These are phyloP conservation scores for Drosophila persimilis DNA, from an alignment of 1,140 invertebrate species.

Conservation along the genomic window DNA sequence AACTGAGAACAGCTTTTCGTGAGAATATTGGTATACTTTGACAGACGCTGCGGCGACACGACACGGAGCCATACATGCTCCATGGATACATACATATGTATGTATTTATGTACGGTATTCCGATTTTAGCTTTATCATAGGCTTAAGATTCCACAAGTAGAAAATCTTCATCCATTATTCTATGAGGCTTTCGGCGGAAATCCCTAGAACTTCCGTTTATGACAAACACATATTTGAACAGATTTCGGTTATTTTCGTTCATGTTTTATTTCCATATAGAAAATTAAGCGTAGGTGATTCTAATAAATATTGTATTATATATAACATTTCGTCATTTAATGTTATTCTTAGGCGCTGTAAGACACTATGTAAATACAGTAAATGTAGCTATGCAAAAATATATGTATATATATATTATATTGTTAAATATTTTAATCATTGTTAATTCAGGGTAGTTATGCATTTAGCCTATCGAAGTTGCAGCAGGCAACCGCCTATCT, in stretches of 20 bases:
- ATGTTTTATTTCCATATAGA: constrained; percentile 66
- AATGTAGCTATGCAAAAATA: constrained; percentile 52
- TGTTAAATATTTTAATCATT: constrained; percentile 29
- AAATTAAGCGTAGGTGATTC: constrained; percentile 72
- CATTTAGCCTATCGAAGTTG: constrained; percentile 10
- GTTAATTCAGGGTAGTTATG: constrained; percentile 29
- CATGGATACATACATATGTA: too few relatives aligned
- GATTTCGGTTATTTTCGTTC: constrained; percentile 24
- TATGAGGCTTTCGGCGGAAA: too few relatives aligned
- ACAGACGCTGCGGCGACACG: too few relatives aligned
- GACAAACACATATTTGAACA: constrained; percentile 1
- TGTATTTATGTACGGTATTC: too few relatives aligned
- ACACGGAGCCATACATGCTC: too few relatives aligned
- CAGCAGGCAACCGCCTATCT: not conserved
- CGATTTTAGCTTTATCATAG: too few relatives aligned
- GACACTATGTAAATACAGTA: constrained; percentile 50
- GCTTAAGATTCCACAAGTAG: too few relatives aligned
- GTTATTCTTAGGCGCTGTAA: constrained; percentile 68
- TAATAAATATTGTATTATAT: constrained; percentile 65
- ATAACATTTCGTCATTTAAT: constrained; percentile 53
- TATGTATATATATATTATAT: constrained; percentile 27
- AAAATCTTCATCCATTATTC: too few relatives aligned
- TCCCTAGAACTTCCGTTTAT: too few relatives aligned
- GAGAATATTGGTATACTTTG: too few relatives aligned
- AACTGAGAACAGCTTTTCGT: too few relatives aligned